phyloP scores from a whole-genome alignment of 2,888 invertebrate genomes.

The Tipula confusa region DNA sequence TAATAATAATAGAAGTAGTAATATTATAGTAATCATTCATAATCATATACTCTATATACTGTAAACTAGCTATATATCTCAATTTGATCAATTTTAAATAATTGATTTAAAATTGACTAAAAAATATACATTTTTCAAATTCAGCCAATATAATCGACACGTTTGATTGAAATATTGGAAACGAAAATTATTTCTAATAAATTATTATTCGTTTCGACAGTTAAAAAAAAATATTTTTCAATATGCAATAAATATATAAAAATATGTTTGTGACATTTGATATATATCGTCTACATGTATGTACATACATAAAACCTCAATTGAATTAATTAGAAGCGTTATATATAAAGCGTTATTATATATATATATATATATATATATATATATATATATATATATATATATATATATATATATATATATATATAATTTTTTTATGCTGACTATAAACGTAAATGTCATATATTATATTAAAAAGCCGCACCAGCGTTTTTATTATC shows the following conservation, averaged over 20 bases:
- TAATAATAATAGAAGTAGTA: background rate
- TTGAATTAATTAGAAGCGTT: background rate
- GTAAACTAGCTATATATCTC: background rate
- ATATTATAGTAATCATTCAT: background rate
- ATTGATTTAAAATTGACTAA: background rate
- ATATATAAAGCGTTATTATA: too few species aligned
- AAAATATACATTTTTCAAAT: background rate
- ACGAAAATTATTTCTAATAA: background rate
- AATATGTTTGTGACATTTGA: background rate
- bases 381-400: background rate
- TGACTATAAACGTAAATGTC: background rate
- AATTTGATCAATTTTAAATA: background rate
- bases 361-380: too few species aligned
- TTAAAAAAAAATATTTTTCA: background rate
- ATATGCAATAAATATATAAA: background rate
- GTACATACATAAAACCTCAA: background rate
- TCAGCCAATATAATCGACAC: background rate
- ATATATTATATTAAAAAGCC: background rate
- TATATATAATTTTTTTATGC: background rate
- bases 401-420: background rate
- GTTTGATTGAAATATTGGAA: background rate
- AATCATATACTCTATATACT: background rate
- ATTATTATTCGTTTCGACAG: constrained; percentile 4
- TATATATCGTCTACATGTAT: background rate
- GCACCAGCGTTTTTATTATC: background rate